Base-by-base conservation (phyloP, 2,888 invertebrate genomes). In the Helleia helle region DNA sequence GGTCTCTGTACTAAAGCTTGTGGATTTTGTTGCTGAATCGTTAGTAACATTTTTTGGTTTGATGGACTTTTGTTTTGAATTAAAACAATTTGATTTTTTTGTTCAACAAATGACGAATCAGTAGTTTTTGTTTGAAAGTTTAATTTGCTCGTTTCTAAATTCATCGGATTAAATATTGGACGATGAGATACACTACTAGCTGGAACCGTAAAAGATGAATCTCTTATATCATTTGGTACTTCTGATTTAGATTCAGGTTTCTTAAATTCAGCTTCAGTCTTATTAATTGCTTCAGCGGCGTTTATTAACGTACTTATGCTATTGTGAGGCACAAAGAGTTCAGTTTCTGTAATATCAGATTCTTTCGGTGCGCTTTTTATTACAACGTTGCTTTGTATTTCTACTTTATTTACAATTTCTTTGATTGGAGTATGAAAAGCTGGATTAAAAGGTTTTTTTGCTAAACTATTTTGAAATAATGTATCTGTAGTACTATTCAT, bases 321-420 rank as follows among this genome's bases (percentile, higher is more conserved):
- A 34, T 48, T 49, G 28, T 30, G 42, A 15, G 48, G 27, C 29
- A 42, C 44, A 24, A 50, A 27, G 18, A 58, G 59, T 3, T 34
- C 12, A 6, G 26, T 25, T 0, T 44, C 49, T 12, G 39, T 44
- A 8, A 15, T 39, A 25, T 76, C 74, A 7, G 54, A 8, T 36
- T 76, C 74, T 42, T 63, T 67, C 2, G 52, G 45, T 24, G 75
- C 73, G n/a, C 61, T 60, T 58, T 76, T 79, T 25, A 83, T 74
- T 1, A 83, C 59, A 40, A 83, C 62, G 43, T 83, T 80, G 46
- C 80, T 83, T 51, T 80, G 75, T 52, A 84, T 83, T 59, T 79
- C 81, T 29, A 83, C 60, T 64, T 65, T 70, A 5, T 65, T 38
- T 12, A 45, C 42, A 24, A 14, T 54, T 8, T 65, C 58, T 47